Evolutionary conservation across 2,888 invertebrate species (phyloP).

Genomic region (Deilephila elpenor): DNA sequence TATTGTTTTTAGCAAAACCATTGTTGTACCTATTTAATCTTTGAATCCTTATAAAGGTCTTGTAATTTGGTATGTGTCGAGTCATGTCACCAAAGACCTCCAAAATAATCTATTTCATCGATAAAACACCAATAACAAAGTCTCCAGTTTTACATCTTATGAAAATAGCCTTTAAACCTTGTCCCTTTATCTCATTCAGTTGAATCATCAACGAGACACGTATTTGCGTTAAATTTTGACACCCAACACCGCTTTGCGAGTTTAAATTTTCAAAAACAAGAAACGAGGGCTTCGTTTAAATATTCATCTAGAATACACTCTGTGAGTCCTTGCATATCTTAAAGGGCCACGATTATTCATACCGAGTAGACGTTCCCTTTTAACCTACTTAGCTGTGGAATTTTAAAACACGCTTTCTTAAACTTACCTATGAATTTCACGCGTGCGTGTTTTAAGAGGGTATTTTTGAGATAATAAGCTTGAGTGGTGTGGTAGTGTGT

Average conservation of each 20-base stretch:
- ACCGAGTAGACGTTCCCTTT: constrained; percentile 21
- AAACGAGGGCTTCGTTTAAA: constrained; percentile 14
- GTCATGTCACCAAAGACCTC: too few species aligned
- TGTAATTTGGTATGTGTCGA: too few species aligned
- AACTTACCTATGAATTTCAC: background rate
- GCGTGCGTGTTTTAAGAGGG: background rate
- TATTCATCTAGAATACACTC: constrained; percentile 20
- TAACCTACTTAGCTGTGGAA: constrained; percentile 22
- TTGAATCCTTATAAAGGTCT: too few species aligned
- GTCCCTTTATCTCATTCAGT: background rate
- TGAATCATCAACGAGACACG: background rate
- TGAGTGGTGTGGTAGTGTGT: background rate
- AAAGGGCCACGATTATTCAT: constrained; percentile 14
- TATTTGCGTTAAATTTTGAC: constrained; percentile 13
- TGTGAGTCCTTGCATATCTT: constrained; percentile 17
- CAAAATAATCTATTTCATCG: too few species aligned
- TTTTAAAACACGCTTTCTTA: constrained; percentile 20
- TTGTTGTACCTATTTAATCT: too few species aligned
- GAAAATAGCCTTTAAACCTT: background rate
- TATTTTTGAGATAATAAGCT: constrained; percentile 1
- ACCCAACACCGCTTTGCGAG: constrained; percentile 3
- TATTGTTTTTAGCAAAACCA: too few species aligned
- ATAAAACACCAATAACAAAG: too few species aligned
- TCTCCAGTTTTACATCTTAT: background rate
- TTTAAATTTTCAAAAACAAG: constrained; percentile 23